Percentiles rank a stretch among this genome's conserved stretches.
These are phyloP conservation scores for Cryptoleucopteryx plumbea DNA, from an alignment of 2,113 vertebrate genomes.

Conservation along the genomic window DNA sequence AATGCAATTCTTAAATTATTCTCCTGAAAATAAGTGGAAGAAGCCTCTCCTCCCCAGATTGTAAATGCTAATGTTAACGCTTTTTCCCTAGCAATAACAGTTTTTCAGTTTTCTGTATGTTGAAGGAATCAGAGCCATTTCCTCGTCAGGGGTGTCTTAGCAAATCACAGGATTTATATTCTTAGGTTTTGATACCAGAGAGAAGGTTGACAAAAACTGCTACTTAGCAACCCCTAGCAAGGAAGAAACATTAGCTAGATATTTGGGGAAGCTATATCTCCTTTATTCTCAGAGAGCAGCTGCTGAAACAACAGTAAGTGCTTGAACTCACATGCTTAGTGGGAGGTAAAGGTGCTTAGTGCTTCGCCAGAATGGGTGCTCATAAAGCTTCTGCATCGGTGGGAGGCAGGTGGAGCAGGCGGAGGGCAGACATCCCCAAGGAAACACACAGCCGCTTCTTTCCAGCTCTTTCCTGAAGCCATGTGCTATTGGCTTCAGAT, in stretches of 20 bases:
- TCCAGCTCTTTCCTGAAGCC: neutral
- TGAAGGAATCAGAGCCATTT: slow-evolving; percentile 43
- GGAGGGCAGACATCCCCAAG: neutral
- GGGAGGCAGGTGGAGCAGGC: neutral
- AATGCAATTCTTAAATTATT: slow-evolving; percentile 61
- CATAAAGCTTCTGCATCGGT: neutral
- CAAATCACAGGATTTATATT: slow-evolving; percentile 61
- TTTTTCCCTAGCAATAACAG: slow-evolving; percentile 29
- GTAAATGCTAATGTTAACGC: slow-evolving; percentile 34
- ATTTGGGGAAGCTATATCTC: slow-evolving; percentile 42
- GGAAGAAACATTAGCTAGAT: slow-evolving; percentile 56
- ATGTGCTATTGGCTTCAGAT: neutral
- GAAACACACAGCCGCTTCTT: neutral
- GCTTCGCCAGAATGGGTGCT: neutral
- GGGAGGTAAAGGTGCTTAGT: neutral
- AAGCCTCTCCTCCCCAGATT: slow-evolving; percentile 28
- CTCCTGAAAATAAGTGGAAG: slow-evolving; percentile 45
- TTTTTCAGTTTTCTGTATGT: neutral
- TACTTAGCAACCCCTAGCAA: slow-evolving; percentile 66
- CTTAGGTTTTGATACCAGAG: slow-evolving; percentile 42
- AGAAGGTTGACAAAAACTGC: slow-evolving; percentile 57
- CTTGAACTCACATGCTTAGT: neutral
- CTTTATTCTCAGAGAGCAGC: neutral
- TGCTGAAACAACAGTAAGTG: neutral
- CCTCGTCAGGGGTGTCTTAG: slow-evolving; percentile 38